phyloP scores from a whole-genome alignment of 2,797 vertebrate species.

The Amblyraja radiata region DNA sequence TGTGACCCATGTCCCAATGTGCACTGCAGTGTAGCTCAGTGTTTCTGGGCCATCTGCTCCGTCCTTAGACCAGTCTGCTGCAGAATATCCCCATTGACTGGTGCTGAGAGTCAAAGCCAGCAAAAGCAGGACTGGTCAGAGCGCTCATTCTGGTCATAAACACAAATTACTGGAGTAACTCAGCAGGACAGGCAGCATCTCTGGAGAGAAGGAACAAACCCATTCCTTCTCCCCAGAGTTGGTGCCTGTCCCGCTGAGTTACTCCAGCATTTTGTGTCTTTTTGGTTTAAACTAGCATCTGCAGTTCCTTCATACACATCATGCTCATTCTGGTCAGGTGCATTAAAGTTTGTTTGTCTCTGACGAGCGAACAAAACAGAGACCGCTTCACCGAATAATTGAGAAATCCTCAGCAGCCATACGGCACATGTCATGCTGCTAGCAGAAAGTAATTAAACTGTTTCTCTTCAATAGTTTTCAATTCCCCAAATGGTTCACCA shows the following conservation, averaged over 20 bases:
- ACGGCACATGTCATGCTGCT: not conserved
- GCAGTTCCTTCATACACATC: too few relatives aligned
- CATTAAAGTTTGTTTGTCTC: not conserved
- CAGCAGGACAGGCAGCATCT: too few relatives aligned
- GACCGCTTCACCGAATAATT: not conserved
- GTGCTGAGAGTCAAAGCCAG: not conserved
- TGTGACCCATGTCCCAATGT: not conserved
- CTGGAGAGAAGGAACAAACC: too few relatives aligned
- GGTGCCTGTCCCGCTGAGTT: too few relatives aligned
- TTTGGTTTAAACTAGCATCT: too few relatives aligned
- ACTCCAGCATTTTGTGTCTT: too few relatives aligned
- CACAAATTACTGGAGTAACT: too few relatives aligned
- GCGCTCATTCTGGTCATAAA: not conserved
- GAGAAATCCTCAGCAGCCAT: not conserved
- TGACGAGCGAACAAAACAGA: not conserved
- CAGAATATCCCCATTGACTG: not conserved
- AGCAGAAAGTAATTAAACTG: not conserved
- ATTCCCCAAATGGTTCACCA: not conserved
- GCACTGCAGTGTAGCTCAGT: not conserved
- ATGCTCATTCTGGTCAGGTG: not conserved
- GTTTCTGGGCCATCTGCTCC: not conserved
- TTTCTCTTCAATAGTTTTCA: slow-evolving; percentile 17
- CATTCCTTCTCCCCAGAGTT: too few relatives aligned
- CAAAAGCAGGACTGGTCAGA: not conserved
- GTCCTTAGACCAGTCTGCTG: too few relatives aligned